A percentile compares a stretch with the other conserved stretches of the same genome.
These are phyloP conservation scores for Plecturocebus donacophilus DNA, from an alignment of 2,113 vertebrate genomes.

Conservation along the genomic window DNA sequence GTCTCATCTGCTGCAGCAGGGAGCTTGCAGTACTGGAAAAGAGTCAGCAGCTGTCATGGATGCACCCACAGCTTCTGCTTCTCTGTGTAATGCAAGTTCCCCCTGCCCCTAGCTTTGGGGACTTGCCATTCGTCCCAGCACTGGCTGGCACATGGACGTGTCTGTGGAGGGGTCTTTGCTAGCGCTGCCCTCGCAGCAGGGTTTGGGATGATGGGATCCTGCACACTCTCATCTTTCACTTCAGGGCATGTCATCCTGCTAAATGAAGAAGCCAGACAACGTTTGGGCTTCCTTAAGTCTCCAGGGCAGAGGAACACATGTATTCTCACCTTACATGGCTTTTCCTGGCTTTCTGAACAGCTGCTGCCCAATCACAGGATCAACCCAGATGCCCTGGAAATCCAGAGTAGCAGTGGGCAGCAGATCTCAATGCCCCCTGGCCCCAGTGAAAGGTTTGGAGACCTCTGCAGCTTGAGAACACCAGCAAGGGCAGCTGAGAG, in stretches of 20 bases:
- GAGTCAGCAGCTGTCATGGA: neutral
- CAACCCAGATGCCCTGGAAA: neutral
- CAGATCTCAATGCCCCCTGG: neutral
- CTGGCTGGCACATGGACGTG: neutral
- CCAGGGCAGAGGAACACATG: conserved; percentile 61
- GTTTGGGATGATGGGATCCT: neutral
- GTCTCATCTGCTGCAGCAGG: neutral
- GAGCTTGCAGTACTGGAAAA: neutral
- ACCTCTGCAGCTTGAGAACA: conserved; percentile 61
- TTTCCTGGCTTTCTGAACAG: conserved; percentile 57
- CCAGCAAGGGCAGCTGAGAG: conserved; percentile 32
- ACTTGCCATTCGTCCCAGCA: conserved; percentile 15
- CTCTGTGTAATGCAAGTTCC: neutral
- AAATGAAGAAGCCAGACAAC: conserved; percentile 64
- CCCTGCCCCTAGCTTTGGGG: neutral
- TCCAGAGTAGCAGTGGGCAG: conserved; percentile 14
- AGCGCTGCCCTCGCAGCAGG: conserved; percentile 25
- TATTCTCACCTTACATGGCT: conserved; percentile 43
- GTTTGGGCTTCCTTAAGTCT: conserved; percentile 48
- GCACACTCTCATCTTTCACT: conserved; percentile 60
- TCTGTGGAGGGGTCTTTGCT: conserved; percentile 30
- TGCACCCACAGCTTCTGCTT: neutral
- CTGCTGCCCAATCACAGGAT: conserved; percentile 37
- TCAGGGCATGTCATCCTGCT: conserved; percentile 30
- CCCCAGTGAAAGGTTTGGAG: conserved; percentile 62